These are phyloP conservation scores for Nephila pilipes DNA, from an alignment of 1,140 invertebrate species.

Conservation along the genomic window DNA sequence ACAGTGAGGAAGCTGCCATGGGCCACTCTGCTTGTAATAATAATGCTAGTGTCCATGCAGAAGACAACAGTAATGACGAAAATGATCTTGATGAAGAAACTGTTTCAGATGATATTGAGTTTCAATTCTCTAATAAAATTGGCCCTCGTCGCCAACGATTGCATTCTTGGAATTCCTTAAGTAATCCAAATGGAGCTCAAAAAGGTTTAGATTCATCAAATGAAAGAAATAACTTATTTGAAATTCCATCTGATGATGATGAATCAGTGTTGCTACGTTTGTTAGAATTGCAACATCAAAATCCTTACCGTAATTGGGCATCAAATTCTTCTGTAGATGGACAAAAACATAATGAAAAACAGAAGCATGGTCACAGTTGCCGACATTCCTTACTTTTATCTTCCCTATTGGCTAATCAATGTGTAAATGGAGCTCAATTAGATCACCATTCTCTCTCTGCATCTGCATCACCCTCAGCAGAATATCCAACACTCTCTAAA, in stretches of 20 bases:
- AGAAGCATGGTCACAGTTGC: constrained; percentile 66
- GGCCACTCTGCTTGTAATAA: constrained; percentile 50
- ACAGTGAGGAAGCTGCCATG: constrained; percentile 83
- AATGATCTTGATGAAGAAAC: constrained; percentile 92
- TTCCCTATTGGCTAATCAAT: constrained; percentile 67
- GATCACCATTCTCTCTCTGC: constrained; percentile 48
- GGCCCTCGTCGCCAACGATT: constrained; percentile 66
- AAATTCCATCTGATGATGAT: constrained; percentile 80
- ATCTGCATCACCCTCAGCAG: constrained; percentile 37
- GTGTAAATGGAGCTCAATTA: constrained; percentile 37
- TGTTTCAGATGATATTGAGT: constrained; percentile 89
- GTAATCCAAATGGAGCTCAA: constrained; percentile 52
- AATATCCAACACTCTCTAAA: constrained; percentile 66
- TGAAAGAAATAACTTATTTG: constrained; percentile 34
- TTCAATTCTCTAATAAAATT: constrained; percentile 83
- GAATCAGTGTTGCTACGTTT: constrained; percentile 83
- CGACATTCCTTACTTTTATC: constrained; percentile 73
- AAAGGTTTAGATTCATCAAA: constrained; percentile 5
- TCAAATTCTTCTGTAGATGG: constrained; percentile 29
- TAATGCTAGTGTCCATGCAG: constrained; percentile 80
- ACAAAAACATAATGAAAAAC: constrained; percentile 50
- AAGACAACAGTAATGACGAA: constrained; percentile 86
- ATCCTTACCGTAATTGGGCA: constrained; percentile 45
- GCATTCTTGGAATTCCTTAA: constrained; percentile 69
- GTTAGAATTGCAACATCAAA: constrained; percentile 83